Evolutionary conservation across 2,888 invertebrate species (phyloP).

Genomic region (Digitonthophagus gazella): DNA sequence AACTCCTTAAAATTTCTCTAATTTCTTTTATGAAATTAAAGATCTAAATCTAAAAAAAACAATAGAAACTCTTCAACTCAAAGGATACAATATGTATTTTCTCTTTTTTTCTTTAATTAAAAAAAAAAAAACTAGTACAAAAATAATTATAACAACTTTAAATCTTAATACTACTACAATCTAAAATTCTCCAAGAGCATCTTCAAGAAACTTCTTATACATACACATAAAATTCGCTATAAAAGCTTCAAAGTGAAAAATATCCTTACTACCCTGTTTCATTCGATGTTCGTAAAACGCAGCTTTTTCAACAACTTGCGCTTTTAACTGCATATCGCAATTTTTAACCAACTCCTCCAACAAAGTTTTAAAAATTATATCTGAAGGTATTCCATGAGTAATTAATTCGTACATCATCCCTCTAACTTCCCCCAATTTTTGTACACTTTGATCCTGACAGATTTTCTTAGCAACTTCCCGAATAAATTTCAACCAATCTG

Average conservation of each 20-base stretch:
- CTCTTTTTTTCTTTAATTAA: no score
- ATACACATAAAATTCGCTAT: conserved; percentile 94
- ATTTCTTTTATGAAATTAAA: no score
- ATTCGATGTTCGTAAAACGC: conserved; percentile 91
- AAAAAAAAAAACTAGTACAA: no score
- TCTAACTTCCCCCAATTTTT: conserved; percentile 79
- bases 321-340: conserved; percentile 88
- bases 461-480: conserved; percentile 84
- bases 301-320: conserved; percentile 80
- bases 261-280: conserved; percentile 88
- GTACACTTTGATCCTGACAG: conserved; percentile 81
- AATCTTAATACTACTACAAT: neutral
- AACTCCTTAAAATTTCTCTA: no score
- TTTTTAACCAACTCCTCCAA: conserved; percentile 80
- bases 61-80: no score
- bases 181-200: conserved; percentile 60
- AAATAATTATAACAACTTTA: neutral
- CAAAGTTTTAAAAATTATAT: conserved; percentile 86
- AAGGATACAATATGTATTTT: no score
- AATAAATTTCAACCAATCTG: conserved; percentile 92
- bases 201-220: conserved; percentile 85
- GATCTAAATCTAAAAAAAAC: no score
- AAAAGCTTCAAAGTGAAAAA: conserved; percentile 97
- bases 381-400: conserved; percentile 90
- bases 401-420: conserved; percentile 89